These are phyloP conservation scores for Meta bourneti DNA, from an alignment of 2,888 invertebrate genomes.

Conservation along the genomic window DNA sequence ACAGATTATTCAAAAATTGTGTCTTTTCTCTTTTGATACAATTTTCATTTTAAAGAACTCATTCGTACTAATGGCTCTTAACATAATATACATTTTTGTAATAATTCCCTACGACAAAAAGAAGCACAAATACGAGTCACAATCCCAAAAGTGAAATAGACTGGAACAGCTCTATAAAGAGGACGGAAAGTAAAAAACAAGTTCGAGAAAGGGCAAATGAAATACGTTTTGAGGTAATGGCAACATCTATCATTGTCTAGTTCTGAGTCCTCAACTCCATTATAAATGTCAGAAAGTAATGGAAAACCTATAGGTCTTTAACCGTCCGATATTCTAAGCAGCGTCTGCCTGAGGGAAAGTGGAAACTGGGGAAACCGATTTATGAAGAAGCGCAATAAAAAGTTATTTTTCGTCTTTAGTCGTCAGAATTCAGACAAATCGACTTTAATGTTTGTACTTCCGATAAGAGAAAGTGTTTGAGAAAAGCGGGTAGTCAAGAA, in stretches of 20 bases:
- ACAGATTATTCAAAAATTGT: no score
- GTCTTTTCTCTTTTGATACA: no score
- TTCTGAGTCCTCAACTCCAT: slow-evolving; percentile 42
- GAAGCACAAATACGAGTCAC: background rate
- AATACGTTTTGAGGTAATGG: slow-evolving; percentile 37
- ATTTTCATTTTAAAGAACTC: no score
- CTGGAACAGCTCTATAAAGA: background rate
- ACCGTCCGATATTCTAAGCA: slow-evolving; percentile 38
- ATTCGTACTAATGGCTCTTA: no score
- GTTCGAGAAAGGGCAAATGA: slow-evolving; percentile 16
- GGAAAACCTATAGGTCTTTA: slow-evolving; percentile 59
- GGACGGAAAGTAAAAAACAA: background rate
- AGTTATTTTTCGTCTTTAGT: background rate
- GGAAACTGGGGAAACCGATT: background rate
- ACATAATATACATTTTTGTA: no score
- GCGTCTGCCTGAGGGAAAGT: background rate
- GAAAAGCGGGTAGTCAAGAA: background rate
- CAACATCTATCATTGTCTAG: slow-evolving; percentile 58
- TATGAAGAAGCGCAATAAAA: background rate
- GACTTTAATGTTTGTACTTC: background rate
- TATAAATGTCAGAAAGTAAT: slow-evolving; percentile 59
- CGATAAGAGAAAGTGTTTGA: background rate
- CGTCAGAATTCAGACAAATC: background rate
- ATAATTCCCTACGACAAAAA: background rate
- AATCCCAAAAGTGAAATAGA: background rate